Evolutionary conservation across 2,113 vertebrate genomes (phyloP), one percentile per base, ranked within the genome.

Genomic region (Onychorhynchus coronatus): DNA sequence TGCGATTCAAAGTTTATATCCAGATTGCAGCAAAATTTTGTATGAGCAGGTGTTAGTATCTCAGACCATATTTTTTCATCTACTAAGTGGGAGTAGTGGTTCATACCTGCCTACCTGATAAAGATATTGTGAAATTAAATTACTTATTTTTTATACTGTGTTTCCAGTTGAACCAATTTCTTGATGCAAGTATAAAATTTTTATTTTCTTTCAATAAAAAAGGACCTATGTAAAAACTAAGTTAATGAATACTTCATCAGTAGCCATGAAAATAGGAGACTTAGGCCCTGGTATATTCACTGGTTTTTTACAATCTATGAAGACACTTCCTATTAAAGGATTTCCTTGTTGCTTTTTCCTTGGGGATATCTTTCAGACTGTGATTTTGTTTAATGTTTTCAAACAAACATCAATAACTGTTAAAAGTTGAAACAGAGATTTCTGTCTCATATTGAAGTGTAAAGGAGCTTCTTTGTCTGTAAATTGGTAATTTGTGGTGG

Each of bases 361-460:
- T 62, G 25, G 27, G n/a, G 10, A 5, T 89, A 44, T 88, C 50
- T 74, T 87, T 89, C 66, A 42, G 47, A 9, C 14, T 68, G 47
- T 78, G 59, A 19, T 12, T 50, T 42, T 59, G 47, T 39, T 11
- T 5, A 5, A 61, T 50, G 94, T 85, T 96, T 92, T 94, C 82
- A 96, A 93, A 76, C 49, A 96, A 94, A 98, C 96, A 98, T 97
- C 89, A 94, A 62, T 95, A 97, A 96, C 77, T 91, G 96, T 68
- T 91, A 89, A 97, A 97, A 90, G 89, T 68, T 80, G 85, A 97
- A 95, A 84, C 82, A 95, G 93, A 89, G 56, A 96, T 86, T 94
- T 86, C 88, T 94, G 91, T 97, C 91, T 96, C 83, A 84, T 67
- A 91, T 21, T 93, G 72, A 94, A 91, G 58, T 19, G 20, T 86